Evolutionary conservation across 2,797 vertebrate species (phyloP).

Genomic region (Dendrocincla fuliginosa): DNA sequence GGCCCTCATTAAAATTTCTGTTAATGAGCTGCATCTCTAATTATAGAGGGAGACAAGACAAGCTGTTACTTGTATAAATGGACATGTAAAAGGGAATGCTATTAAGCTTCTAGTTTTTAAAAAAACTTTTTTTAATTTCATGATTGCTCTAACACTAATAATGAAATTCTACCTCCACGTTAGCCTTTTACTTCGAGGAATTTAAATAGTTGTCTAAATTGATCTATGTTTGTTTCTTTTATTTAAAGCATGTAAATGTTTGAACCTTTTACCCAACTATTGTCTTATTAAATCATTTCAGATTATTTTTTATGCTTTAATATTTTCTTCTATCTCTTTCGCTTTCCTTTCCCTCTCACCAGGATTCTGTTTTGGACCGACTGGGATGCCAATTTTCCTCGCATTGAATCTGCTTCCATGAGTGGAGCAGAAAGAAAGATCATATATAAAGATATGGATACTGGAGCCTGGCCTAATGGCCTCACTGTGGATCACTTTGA

Average conservation of each 20-base stretch:
- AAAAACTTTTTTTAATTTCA: not conserved
- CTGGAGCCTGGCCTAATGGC: conserved; percentile 97
- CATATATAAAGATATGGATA: conserved; percentile 98
- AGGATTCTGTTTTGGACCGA: conserved; percentile 99
- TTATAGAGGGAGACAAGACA: not conserved
- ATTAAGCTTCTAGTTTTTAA: not conserved
- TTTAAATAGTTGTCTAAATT: not conserved
- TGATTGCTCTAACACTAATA: not conserved
- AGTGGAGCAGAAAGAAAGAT: conserved; percentile 92
- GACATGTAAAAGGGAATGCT: not conserved
- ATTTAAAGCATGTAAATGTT: not conserved
- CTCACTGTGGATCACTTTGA: conserved; percentile 97
- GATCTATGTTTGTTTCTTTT: not conserved
- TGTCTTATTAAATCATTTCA: not conserved
- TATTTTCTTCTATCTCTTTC: not conserved
- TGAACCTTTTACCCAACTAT: not conserved
- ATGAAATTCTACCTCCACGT: not conserved
- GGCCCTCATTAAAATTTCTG: not conserved
- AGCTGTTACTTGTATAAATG: not conserved
- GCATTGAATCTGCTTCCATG: conserved; percentile 97
- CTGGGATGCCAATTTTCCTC: conserved; percentile 97
- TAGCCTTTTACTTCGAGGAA: not conserved
- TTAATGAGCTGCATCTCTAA: not conserved
- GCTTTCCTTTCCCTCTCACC: not conserved
- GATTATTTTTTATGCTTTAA: not conserved